phyloP scores from a whole-genome alignment of 2,797 vertebrate species.

The Melanotaenia parkinsoni region DNA sequence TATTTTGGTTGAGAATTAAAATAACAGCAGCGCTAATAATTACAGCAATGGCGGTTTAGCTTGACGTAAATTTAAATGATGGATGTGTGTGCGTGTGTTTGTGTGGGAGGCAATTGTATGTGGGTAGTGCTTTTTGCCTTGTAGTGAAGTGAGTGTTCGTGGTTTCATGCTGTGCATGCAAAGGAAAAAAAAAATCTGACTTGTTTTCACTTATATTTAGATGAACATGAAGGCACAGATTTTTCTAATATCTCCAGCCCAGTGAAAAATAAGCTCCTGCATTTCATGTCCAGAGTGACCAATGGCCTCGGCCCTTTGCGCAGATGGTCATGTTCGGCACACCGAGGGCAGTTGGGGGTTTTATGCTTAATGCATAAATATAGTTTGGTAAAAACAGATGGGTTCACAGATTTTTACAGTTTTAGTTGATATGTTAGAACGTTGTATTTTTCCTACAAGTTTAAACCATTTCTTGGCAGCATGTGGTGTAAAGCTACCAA shows the following conservation, averaged over 20 bases:
- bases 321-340: slow-evolving; percentile 19
- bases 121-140: slow-evolving; percentile 67
- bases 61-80: slow-evolving; percentile 62
- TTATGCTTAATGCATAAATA: neutral
- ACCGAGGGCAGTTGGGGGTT: neutral
- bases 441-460: neutral
- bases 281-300: slow-evolving; percentile 12
- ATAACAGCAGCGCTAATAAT: slow-evolving; percentile 35
- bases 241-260: slow-evolving; percentile 18
- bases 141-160: slow-evolving; percentile 55
- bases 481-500: neutral
- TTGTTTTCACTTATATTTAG: slow-evolving; percentile 27
- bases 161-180: slow-evolving; percentile 29
- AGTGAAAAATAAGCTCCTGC: slow-evolving; percentile 1
- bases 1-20: slow-evolving; percentile 20
- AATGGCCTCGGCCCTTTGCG: slow-evolving; percentile 3
- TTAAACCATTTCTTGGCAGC: neutral
- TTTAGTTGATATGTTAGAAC: neutral
- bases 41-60: slow-evolving; percentile 34
- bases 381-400: neutral
- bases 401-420: neutral
- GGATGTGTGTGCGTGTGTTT: slow-evolving; percentile 36
- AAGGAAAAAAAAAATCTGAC: slow-evolving; percentile 15
- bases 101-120: slow-evolving; percentile 56
- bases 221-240: slow-evolving; percentile 13